Conservation (phyloP, 2,113 vertebrate genomes). For the Centrocercus urophasianus region DNA sequence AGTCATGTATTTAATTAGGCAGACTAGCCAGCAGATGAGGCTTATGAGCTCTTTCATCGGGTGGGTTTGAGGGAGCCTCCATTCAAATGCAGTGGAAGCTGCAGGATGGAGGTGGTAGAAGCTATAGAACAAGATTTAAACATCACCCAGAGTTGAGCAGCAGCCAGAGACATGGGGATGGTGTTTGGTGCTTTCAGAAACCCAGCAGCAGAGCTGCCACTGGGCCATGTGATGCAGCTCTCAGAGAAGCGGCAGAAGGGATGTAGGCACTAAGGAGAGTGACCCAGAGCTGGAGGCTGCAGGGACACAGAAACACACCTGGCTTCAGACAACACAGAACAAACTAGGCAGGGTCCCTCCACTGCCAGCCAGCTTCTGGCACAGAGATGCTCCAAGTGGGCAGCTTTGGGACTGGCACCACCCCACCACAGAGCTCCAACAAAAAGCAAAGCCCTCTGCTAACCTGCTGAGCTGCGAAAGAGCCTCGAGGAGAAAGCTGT, state of each 20-base stretch:
- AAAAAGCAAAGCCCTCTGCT: not conserved
- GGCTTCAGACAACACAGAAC: not conserved
- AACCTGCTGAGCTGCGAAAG: not conserved
- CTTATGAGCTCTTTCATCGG: not conserved
- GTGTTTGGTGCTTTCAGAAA: not conserved
- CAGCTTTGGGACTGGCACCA: not conserved
- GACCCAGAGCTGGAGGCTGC: not conserved
- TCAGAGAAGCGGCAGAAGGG: not conserved
- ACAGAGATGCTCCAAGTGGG: not conserved
- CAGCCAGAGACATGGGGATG: not conserved
- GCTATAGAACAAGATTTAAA: not conserved
- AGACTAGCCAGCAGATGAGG: not conserved
- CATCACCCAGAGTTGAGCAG: not conserved
- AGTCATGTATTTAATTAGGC: fast-evolving
- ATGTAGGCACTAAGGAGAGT: too few species aligned
- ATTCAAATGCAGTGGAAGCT: not conserved
- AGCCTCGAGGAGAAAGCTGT: not conserved
- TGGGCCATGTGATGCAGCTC: not conserved
- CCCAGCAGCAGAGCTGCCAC: not conserved
- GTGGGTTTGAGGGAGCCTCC: not conserved
- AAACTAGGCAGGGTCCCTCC: not conserved
- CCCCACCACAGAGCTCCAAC: too few species aligned
- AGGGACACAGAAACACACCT: not conserved
- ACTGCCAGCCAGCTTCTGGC: fast-evolving
- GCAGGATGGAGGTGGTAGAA: not conserved